A percentile compares a stretch with the other conserved stretches of the same genome.
Evolutionary conservation across 2,888 invertebrate genomes (phyloP).

Genomic region (Agrochola lota): DNA sequence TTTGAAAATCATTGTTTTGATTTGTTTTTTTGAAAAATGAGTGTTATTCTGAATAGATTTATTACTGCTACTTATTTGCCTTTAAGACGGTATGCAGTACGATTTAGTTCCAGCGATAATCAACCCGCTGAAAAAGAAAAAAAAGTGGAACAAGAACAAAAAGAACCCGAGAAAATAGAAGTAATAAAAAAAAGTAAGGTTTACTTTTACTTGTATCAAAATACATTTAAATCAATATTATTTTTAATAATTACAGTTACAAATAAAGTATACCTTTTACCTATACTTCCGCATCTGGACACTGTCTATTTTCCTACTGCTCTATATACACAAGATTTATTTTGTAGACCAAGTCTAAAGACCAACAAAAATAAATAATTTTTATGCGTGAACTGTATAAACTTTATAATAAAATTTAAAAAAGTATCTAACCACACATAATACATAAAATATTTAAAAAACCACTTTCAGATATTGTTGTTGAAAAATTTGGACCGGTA

Average conservation of each 20-base stretch:
- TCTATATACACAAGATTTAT: not conserved
- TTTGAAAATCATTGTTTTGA: slow-evolving; percentile 25
- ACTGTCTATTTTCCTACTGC: not conserved
- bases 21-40: slow-evolving; percentile 71
- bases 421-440: not conserved
- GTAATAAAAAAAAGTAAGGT: slow-evolving; percentile 84
- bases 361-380: not conserved
- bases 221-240: not conserved
- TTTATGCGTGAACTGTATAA: not conserved
- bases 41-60: slow-evolving; percentile 82
- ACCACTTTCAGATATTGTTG: slow-evolving; percentile 81
- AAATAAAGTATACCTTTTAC: not conserved
- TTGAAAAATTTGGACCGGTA: slow-evolving; percentile 92
- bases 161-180: slow-evolving; percentile 77
- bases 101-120: slow-evolving; percentile 76
- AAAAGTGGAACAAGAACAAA: slow-evolving; percentile 57
- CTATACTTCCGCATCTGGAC: not conserved
- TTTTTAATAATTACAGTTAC: too few species aligned
- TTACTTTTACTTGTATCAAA: not conserved
- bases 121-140: slow-evolving; percentile 65
- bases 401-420: not conserved
- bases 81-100: slow-evolving; percentile 69
- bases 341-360: not conserved
- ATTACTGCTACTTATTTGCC: slow-evolving; percentile 70
- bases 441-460: not conserved